Conservation (phyloP, 1,140 invertebrate species). For the Drosophila varians region DNA sequence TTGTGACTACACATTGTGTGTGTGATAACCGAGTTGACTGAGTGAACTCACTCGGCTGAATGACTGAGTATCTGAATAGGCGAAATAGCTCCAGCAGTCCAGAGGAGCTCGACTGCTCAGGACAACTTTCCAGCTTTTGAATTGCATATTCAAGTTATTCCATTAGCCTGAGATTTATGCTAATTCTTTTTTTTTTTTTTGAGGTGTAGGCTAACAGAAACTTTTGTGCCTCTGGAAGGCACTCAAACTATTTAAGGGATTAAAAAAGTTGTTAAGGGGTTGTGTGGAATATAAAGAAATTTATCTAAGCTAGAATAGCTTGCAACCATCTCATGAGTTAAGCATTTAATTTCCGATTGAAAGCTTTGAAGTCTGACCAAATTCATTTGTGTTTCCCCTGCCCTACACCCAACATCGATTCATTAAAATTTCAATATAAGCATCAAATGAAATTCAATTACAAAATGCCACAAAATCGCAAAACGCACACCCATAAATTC, state of each 20-base stretch:
- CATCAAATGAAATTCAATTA: constrained; percentile 50
- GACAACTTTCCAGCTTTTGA: constrained; percentile 18
- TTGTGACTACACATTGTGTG: constrained; percentile 40
- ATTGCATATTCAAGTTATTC: background rate
- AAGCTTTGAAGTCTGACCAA: constrained; percentile 25
- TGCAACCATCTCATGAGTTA: background rate
- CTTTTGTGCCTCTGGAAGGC: background rate
- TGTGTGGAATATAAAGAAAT: background rate
- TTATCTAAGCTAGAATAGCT: background rate
- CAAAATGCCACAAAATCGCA: constrained; percentile 42
- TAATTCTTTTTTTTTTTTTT: background rate
- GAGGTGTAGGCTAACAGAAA: background rate
- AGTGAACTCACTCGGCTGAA: constrained; percentile 35
- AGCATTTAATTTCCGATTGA: constrained; percentile 20
- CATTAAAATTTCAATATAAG: constrained; percentile 30
- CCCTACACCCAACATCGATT: background rate
- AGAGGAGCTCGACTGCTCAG: constrained; percentile 1
- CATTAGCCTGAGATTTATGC: background rate
- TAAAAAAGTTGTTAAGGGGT: background rate
- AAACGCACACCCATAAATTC: constrained; percentile 2
- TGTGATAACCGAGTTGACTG: constrained; percentile 41
- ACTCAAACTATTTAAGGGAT: background rate
- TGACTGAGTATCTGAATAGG: constrained; percentile 17
- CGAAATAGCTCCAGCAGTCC: background rate
- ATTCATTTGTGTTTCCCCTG: background rate